Percentiles rank a stretch among this genome's conserved stretches.
These are phyloP conservation scores for Lasioglossum malachurum DNA, from an alignment of 2,888 invertebrate genomes.

Conservation along the genomic window DNA sequence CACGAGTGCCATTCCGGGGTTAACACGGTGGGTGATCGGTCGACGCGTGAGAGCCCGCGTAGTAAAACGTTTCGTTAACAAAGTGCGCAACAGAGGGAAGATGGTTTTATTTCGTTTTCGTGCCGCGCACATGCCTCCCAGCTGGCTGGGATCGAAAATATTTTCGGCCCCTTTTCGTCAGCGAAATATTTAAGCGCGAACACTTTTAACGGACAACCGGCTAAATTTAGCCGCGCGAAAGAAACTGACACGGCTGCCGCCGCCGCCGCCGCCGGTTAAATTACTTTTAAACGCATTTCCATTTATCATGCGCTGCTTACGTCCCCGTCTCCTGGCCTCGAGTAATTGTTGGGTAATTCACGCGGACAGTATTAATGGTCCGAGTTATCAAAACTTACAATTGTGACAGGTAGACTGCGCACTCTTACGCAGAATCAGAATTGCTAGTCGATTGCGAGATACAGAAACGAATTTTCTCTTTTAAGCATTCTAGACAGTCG, in stretches of 20 bases:
- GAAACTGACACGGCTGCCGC: neutral
- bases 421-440: neutral
- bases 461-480: too few relatives aligned
- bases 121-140: slow-evolving; percentile 53
- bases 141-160: slow-evolving; percentile 50
- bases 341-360: slow-evolving; percentile 12
- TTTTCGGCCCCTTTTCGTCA: slow-evolving; percentile 46
- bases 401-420: too few relatives aligned
- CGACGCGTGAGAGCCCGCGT: slow-evolving; percentile 58
- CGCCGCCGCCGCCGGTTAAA: neutral
- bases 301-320: neutral
- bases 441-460: too few relatives aligned
- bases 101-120: slow-evolving; percentile 52
- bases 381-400: neutral
- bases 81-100: slow-evolving; percentile 34
- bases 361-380: neutral
- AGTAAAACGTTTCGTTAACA: slow-evolving; percentile 54
- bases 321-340: neutral
- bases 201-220: slow-evolving; percentile 25
- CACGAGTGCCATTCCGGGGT: slow-evolving; percentile 7
- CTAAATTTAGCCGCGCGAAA: slow-evolving; percentile 29
- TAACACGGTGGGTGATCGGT: slow-evolving; percentile 56
- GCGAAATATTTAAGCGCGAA: slow-evolving; percentile 40
- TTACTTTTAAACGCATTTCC: slow-evolving; percentile 13
- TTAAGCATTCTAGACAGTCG: too few relatives aligned